Evolutionary conservation across 2,888 invertebrate species (phyloP).

Genomic region (Synergus umbraculus): DNA sequence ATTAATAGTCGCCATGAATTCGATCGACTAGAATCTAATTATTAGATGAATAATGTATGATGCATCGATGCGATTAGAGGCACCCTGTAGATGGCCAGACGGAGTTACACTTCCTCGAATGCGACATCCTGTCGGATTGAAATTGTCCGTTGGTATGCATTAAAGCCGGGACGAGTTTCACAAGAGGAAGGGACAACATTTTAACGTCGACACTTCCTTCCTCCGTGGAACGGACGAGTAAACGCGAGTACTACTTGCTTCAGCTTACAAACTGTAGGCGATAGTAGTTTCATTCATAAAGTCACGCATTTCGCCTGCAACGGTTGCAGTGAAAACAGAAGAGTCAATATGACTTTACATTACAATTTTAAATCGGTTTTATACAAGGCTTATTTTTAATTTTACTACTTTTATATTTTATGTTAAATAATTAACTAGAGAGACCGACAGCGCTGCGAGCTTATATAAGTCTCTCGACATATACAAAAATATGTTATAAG

Average conservation of each 20-base stretch:
- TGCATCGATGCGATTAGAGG: constrained; percentile 69
- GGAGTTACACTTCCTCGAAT: constrained; percentile 73
- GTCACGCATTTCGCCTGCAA: constrained; percentile 62
- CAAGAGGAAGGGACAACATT: constrained; percentile 69
- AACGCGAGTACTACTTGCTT: constrained; percentile 66
- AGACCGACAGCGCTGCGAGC: too few species aligned
- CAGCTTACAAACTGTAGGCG: constrained; percentile 53
- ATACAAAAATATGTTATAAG: too few species aligned
- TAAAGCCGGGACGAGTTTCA: constrained; percentile 34
- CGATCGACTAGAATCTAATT: constrained; percentile 64
- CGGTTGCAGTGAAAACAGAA: constrained; percentile 48
- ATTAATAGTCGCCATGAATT: constrained; percentile 57
- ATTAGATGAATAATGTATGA: constrained; percentile 69
- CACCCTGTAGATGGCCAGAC: constrained; percentile 65
- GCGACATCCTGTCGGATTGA: constrained; percentile 69
- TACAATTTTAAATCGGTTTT: neutral
- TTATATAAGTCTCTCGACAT: too few species aligned
- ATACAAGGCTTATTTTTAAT: too few species aligned
- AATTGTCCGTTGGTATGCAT: constrained; percentile 61
- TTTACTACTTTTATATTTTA: too few species aligned
- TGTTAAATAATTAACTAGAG: neutral
- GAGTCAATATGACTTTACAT: neutral
- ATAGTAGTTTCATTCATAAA: constrained; percentile 75
- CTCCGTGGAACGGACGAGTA: constrained; percentile 66
- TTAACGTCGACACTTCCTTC: constrained; percentile 68